A percentile compares a stretch with the other conserved stretches of the same genome.
phyloP scores from a whole-genome alignment of 2,888 invertebrate species.

The Tupiocoris notatus region DNA sequence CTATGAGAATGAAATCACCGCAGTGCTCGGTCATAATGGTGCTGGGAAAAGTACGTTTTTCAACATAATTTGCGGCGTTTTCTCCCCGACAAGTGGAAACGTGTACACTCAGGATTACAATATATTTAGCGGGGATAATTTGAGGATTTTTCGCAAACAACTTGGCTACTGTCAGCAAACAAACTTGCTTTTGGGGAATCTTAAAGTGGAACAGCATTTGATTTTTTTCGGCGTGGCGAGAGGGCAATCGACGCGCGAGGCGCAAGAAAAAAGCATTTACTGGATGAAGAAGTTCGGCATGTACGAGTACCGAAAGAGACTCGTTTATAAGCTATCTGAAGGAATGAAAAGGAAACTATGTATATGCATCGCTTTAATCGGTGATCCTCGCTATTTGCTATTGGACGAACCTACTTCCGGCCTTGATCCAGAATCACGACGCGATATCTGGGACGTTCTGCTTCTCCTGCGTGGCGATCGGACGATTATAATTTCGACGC shows the following conservation, averaged over 20 bases:
- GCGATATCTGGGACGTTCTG: conserved; percentile 84
- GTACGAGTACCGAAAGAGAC: conserved; percentile 61
- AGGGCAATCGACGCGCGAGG: conserved; percentile 52
- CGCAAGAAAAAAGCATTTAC: conserved; percentile 58
- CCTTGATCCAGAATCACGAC: conserved; percentile 82
- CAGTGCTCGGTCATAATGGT: conserved; percentile 82
- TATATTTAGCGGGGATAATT: conserved; percentile 60
- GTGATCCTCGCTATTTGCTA: conserved; percentile 66
- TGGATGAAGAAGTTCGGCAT: conserved; percentile 65
- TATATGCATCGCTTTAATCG: conserved; percentile 80
- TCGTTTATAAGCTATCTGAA: conserved; percentile 72
- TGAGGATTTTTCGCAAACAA: conserved; percentile 65
- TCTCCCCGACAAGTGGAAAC: conserved; percentile 67
- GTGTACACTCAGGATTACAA: conserved; percentile 71
- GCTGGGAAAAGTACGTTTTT: conserved; percentile 80
- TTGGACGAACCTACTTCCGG: conserved; percentile 87
- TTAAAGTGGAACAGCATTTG: conserved; percentile 82
- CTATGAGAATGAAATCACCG: conserved; percentile 80
- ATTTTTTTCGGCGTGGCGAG: conserved; percentile 76
- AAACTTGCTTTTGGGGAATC: conserved; percentile 76
- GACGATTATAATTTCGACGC: conserved; percentile 85
- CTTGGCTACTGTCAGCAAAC: conserved; percentile 91
- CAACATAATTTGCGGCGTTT: conserved; percentile 74
- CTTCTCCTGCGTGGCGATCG: conserved; percentile 59
- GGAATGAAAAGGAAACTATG: conserved; percentile 89